These are phyloP conservation scores for Aspidoscelis tigris DNA, from an alignment of 2,113 vertebrate species.

Conservation along the genomic window DNA sequence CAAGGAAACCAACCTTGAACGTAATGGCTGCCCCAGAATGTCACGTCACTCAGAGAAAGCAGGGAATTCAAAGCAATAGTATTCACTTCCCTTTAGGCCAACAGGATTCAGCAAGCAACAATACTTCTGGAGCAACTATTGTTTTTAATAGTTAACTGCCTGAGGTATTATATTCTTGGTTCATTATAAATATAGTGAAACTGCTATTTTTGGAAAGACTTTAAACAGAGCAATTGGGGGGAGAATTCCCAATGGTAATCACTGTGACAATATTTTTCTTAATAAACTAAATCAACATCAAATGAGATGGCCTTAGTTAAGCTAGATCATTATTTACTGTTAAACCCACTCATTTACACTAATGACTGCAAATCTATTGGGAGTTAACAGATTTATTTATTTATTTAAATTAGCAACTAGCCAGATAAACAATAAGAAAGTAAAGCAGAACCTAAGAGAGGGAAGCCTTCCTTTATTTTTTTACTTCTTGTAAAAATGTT, in stretches of 20 bases:
- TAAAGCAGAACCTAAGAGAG: not conserved
- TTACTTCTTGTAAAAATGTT: no score
- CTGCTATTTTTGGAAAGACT: constrained; percentile 6
- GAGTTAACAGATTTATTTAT: constrained; percentile 16
- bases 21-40: not conserved
- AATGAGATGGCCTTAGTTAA: not conserved
- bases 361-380: not conserved
- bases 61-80: not conserved
- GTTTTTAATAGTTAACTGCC: constrained; percentile 1
- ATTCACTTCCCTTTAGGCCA: not conserved
- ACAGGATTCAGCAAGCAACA: not conserved
- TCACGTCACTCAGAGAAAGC: not conserved
- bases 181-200: constrained; percentile 26
- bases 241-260: not conserved
- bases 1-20: not conserved
- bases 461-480: not conserved
- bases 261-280: not conserved
- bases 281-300: constrained; percentile 24
- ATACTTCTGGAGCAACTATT: not conserved
- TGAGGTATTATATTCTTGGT: constrained; percentile 12
- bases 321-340: not conserved
- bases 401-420: constrained; percentile 4
- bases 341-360: not conserved
- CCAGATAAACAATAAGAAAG: not conserved
- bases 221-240: not conserved